Evolutionary conservation across 1,140 invertebrate species (phyloP), one percentile per base, ranked within the genome.

Genomic region (Drosophila murphyi): DNA sequence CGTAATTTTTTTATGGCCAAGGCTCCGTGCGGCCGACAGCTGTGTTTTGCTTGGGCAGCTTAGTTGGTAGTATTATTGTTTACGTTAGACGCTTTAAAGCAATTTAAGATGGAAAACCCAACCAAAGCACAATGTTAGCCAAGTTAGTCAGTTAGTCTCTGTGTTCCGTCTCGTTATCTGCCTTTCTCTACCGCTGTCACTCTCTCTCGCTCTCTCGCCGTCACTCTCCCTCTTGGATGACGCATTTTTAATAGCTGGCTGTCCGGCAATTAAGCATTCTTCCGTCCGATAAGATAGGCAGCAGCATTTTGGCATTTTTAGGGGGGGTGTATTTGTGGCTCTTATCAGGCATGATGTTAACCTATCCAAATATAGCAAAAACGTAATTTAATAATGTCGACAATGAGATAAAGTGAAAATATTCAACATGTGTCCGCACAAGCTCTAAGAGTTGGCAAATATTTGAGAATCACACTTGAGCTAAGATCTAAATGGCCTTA

Each of bases 201-300:
- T 31, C 32, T 67, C 3, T 65, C 20, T 37, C 55, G 63, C 35
- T 57, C 4, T 37, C 31, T 60, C 20, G 20, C 20, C 1, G 1
- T 20, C 20, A 20, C 20, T 67, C 3, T 65, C n/a, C 32, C 5
- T 5, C 47, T 6, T 51, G 48, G 57, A 83, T 88, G 83, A 88
- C 83, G 85, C 85, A 88, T 83, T 76, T 72, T 76, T 74, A 20
- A 72, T 78, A 67, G 60, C 37, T 35, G 32, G 64, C 55, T 71
- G 65, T 79, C 76, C 82, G 78, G 83, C 63, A 72, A 72, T 77
- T 72, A 72, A 71, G 51, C 69, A 63, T 77, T 88, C 80, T 88
- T 87, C 72, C 85, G 80, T 67, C 60, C 76, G 83, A 88, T 88
- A 89, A 88, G 83, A 88, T 88, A 88, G 41, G 20, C 45, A 64